These are phyloP conservation scores for Coptotermes formosanus DNA, from an alignment of 1,140 invertebrate genomes.

Conservation along the genomic window DNA sequence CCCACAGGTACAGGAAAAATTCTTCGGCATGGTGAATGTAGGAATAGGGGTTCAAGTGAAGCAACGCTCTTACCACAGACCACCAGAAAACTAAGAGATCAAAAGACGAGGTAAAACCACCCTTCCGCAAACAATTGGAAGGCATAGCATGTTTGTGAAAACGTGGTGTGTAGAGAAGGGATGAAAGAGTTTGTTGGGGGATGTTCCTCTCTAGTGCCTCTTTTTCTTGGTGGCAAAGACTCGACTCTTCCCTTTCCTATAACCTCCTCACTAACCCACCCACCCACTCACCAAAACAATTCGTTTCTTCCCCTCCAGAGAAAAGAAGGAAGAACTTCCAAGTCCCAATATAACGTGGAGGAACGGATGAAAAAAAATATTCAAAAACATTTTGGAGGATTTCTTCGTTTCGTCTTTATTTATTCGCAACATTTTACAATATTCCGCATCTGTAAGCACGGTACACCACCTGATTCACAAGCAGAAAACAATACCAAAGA, in stretches of 20 bases:
- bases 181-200: neutral
- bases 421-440: neutral
- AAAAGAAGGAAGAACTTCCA: neutral
- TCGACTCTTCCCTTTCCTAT: neutral
- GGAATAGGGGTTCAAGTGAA: no score
- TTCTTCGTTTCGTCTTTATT: constrained; percentile 3
- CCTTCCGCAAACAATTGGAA: constrained; percentile 3
- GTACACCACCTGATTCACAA: neutral
- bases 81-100: neutral
- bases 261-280: neutral
- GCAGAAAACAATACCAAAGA: neutral
- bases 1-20: no score
- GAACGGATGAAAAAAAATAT: neutral
- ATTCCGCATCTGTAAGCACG: neutral
- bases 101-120: neutral
- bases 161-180: neutral
- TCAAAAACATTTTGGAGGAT: neutral
- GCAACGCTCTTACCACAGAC: neutral
- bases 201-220: neutral
- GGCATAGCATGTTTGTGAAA: neutral
- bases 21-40: no score
- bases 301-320: neutral
- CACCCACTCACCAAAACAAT: neutral
- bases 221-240: neutral
- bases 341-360: neutral